Evolutionary conservation across 2,113 vertebrate genomes (phyloP).

Genomic region (Clarias batrachus): DNA sequence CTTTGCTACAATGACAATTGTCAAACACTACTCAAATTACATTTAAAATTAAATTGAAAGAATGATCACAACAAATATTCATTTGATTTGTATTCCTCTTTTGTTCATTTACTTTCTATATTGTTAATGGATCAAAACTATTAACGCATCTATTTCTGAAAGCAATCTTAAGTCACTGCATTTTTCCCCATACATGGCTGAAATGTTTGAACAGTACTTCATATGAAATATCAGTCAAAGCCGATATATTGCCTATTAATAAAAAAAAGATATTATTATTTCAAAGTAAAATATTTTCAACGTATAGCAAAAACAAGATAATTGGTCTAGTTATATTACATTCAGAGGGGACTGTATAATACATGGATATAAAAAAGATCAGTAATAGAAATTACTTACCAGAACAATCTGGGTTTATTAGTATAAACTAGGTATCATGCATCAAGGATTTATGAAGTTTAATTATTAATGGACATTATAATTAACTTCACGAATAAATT

Average conservation of each 20-base stretch:
- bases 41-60: too few relatives aligned
- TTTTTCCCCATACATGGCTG: too few relatives aligned
- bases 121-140: too few relatives aligned
- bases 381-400: background rate
- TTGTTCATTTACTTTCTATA: too few relatives aligned
- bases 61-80: too few relatives aligned
- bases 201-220: too few relatives aligned
- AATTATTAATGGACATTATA: background rate
- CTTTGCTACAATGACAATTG: too few relatives aligned
- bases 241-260: background rate
- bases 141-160: too few relatives aligned
- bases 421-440: background rate
- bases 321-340: background rate
- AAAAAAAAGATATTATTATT: background rate
- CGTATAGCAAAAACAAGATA: background rate
- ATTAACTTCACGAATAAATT: background rate
- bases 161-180: too few relatives aligned
- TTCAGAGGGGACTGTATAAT: background rate
- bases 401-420: background rate
- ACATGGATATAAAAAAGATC: background rate
- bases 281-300: background rate
- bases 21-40: too few relatives aligned
- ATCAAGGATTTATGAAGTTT: background rate
- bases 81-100: too few relatives aligned
- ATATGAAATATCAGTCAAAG: background rate